Evolutionary conservation across 1,140 invertebrate species (phyloP).

Genomic region (silkworm (Bombyx mori)): DNA sequence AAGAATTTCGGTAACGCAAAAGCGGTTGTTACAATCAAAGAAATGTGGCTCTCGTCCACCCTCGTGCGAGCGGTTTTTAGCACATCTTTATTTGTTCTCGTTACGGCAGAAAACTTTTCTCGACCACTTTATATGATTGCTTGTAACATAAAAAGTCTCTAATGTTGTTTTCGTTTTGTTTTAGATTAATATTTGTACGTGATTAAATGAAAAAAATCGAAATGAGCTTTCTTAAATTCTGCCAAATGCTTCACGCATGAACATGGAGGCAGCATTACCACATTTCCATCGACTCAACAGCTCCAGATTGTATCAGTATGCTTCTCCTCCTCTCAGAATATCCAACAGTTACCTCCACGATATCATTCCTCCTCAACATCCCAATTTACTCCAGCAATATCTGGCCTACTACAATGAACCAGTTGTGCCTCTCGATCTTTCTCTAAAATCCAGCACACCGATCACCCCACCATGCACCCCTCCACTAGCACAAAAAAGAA

Average conservation of each 20-base stretch:
- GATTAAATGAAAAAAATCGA: no score
- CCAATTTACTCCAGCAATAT: slow-evolving; percentile 58
- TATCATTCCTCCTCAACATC: slow-evolving; percentile 53
- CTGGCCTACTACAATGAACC: slow-evolving; percentile 66
- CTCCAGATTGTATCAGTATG: slow-evolving; percentile 59
- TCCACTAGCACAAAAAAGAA: slow-evolving; percentile 69
- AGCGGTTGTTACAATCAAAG: slow-evolving; percentile 44
- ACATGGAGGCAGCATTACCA: slow-evolving; percentile 56
- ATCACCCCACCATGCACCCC: slow-evolving; percentile 76
- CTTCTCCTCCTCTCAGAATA: slow-evolving; percentile 41
- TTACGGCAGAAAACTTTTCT: slow-evolving; percentile 6
- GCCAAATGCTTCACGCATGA: slow-evolving; percentile 5
- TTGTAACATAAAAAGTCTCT: not conserved
- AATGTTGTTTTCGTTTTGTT: no score
- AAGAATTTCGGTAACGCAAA: no score
- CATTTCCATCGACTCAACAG: slow-evolving; percentile 50
- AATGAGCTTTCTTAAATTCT: not conserved
- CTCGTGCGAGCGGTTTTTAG: slow-evolving; percentile 20
- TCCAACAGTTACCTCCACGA: slow-evolving; percentile 57
- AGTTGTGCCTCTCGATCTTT: slow-evolving; percentile 72
- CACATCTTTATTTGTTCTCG: slow-evolving; percentile 10
- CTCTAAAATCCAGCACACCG: slow-evolving; percentile 66
- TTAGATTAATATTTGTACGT: no score
- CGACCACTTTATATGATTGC: slow-evolving; percentile 22
- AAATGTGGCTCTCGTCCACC: slow-evolving; percentile 40